phyloP scores from a whole-genome alignment of 2,888 invertebrate genomes.

The Amphiduros pacificus region DNA sequence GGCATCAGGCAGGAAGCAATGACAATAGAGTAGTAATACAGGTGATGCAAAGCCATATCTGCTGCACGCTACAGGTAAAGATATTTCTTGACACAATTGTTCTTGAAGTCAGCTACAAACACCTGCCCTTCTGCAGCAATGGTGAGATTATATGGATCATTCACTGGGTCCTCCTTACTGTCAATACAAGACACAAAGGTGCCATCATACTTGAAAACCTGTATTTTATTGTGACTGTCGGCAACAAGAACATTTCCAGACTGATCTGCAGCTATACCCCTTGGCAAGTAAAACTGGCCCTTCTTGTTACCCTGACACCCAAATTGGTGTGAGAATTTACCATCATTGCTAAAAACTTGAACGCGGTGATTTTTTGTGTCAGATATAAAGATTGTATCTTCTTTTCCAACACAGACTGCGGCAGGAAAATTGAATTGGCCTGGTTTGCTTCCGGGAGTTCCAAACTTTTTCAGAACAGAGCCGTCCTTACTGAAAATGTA shows the following conservation, averaged over 20 bases:
- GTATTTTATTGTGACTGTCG: constrained; percentile 21
- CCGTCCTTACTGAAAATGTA: constrained; percentile 23
- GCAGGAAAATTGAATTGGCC: constrained; percentile 23
- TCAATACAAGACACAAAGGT: constrained; percentile 12
- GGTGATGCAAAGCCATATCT: no score
- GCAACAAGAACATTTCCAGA: constrained; percentile 24
- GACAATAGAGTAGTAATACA: no score
- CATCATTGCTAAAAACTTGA: constrained; percentile 27
- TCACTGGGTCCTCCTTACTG: constrained; percentile 15
- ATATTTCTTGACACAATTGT: constrained; percentile 20
- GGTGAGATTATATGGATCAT: constrained; percentile 19
- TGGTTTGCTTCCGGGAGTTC: constrained; percentile 14
- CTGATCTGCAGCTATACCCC: constrained; percentile 22
- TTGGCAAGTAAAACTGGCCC: constrained; percentile 23
- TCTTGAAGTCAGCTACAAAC: constrained; percentile 19
- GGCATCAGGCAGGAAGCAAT: no score
- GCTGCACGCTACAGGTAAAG: constrained; percentile 6
- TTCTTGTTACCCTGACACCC: constrained; percentile 20
- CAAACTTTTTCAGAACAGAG: constrained; percentile 20
- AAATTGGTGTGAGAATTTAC: constrained; percentile 18
- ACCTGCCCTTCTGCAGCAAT: constrained; percentile 12
- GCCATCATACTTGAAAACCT: constrained; percentile 12
- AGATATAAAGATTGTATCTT: constrained; percentile 25
- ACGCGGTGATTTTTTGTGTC: constrained; percentile 28
- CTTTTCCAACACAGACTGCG: constrained; percentile 2